phyloP scores from a whole-genome alignment of 2,797 vertebrate genomes.

The Pseudopleuronectes americanus region DNA sequence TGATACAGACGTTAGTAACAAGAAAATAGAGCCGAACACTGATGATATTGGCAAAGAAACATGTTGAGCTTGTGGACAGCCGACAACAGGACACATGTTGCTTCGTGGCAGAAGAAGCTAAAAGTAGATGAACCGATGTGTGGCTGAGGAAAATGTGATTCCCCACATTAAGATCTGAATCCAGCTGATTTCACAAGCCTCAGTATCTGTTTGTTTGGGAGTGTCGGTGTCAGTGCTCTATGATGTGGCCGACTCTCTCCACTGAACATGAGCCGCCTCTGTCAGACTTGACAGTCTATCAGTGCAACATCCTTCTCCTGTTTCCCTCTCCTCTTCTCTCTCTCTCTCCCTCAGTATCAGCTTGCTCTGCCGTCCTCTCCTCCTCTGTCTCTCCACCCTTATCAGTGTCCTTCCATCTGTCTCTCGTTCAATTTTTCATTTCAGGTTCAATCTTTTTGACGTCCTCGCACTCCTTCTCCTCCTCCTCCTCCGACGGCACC shows the following conservation, averaged over 20 bases:
- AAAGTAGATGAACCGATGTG: neutral
- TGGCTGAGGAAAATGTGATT: constrained; percentile 14
- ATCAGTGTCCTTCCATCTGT: constrained; percentile 75
- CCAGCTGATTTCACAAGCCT: neutral
- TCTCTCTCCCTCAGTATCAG: constrained; percentile 37
- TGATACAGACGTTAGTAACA: constrained; percentile 5
- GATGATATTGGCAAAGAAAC: neutral
- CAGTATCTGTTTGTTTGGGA: constrained; percentile 31
- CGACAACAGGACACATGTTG: neutral
- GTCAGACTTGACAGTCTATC: constrained; percentile 79
- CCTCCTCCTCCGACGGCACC: constrained; percentile 40
- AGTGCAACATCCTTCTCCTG: constrained; percentile 66
- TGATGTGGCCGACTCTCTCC: constrained; percentile 68
- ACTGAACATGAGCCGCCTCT: constrained; percentile 75
- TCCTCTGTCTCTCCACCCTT: constrained; percentile 70
- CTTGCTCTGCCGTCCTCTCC: constrained; percentile 47
- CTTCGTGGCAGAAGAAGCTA: neutral
- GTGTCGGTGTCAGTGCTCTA: constrained; percentile 44
- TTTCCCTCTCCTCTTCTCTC: constrained; percentile 24
- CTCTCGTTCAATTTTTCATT: constrained; percentile 81
- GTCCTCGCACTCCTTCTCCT: constrained; percentile 58
- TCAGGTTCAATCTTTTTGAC: constrained; percentile 80
- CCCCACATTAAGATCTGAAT: neutral
- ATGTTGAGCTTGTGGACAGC: neutral
- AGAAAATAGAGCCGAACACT: neutral